Conservation (phyloP, 2,888 invertebrate genomes). For the Diarsia rubi region DNA sequence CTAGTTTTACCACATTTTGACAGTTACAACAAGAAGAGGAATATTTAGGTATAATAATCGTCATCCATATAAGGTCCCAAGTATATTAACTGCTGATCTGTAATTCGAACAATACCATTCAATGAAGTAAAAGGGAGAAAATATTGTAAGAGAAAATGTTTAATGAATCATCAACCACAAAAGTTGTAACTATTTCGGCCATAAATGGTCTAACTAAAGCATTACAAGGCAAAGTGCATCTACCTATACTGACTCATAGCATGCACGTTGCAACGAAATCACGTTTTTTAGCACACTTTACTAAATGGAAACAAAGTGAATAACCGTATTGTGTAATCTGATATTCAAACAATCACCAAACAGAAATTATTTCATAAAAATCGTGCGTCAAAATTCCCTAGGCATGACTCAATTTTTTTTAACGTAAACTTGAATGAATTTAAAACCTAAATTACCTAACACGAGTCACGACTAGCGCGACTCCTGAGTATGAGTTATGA, state of each 20-base stretch:
- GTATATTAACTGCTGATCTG: background rate
- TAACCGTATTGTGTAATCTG: constrained; percentile 32
- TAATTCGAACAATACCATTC: background rate
- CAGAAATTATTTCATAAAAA: constrained; percentile 41
- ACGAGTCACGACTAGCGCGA: too few relatives aligned
- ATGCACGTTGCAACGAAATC: constrained; percentile 28
- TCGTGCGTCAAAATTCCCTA: constrained; percentile 23
- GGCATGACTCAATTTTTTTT: constrained; percentile 34
- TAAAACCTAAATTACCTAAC: constrained; percentile 1
- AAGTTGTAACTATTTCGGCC: background rate
- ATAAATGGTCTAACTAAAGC: background rate
- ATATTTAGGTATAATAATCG: too few relatives aligned
- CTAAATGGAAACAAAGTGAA: constrained; percentile 38
- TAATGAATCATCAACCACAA: constrained; percentile 13
- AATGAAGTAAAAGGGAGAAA: too few relatives aligned
- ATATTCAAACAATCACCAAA: constrained; percentile 10
- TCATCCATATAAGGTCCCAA: background rate
- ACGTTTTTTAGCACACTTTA: constrained; percentile 11
- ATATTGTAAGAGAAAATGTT: background rate
- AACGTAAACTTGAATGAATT: constrained; percentile 5
- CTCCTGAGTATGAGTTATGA: too few relatives aligned
- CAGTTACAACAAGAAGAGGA: background rate
- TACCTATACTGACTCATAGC: constrained; percentile 38
- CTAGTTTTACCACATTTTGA: background rate
- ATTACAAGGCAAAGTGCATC: constrained; percentile 25